Conservation (phyloP, 35 echinoderm and acorn worm species). For the Lytechinus pictus region DNA sequence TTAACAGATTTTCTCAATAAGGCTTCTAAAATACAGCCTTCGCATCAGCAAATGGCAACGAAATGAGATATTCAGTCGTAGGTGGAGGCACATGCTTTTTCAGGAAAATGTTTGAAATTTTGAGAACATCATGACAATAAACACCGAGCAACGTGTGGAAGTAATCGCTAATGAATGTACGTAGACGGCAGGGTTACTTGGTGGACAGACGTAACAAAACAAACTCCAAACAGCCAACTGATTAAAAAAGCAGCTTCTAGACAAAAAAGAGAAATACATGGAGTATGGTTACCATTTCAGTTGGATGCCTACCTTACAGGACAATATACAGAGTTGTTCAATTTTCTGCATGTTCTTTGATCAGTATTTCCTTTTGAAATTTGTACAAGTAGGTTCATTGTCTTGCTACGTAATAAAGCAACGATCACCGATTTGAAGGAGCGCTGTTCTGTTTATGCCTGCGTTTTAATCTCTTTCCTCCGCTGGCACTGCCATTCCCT, state of each 20-base stretch:
- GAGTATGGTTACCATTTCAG: neutral
- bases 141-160: neutral
- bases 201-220: neutral
- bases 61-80: neutral
- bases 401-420: slow-evolving; percentile 10
- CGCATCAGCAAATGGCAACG: neutral
- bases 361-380: neutral
- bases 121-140: neutral
- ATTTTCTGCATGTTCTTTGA: slow-evolving; percentile 5
- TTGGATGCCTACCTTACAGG: neutral
- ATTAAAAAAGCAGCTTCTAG: neutral
- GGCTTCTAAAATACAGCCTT: neutral
- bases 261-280: neutral
- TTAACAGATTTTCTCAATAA: neutral
- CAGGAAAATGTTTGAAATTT: neutral
- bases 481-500: slow-evolving; percentile 63
- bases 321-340: neutral
- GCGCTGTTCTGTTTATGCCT: slow-evolving; percentile 65
- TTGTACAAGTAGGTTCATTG: neutral
- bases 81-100: neutral
- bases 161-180: neutral
- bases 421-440: neutral
- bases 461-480: slow-evolving; percentile 64
- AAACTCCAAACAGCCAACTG: neutral
- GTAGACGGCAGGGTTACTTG: neutral